A percentile compares a stretch with the other conserved stretches of the same genome.
Conservation (phyloP, 2,113 vertebrate species). For the Neolamprologus longior region DNA sequence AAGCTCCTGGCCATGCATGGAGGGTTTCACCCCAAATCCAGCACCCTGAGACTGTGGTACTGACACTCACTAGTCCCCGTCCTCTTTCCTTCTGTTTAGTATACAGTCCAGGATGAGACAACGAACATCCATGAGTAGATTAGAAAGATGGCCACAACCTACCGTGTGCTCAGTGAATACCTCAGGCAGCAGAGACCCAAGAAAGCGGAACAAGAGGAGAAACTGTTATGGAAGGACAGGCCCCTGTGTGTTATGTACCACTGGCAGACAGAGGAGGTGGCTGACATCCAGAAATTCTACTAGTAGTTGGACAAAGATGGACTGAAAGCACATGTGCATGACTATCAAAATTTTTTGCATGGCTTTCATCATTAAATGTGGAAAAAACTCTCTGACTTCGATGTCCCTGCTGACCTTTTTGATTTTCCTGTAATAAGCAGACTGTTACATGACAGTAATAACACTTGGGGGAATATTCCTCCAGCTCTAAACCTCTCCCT, state of each 20-base stretch:
- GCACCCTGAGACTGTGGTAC: neutral
- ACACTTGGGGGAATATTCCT: neutral
- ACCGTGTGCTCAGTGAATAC: neutral
- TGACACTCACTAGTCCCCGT: neutral
- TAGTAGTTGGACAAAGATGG: neutral
- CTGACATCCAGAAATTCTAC: neutral
- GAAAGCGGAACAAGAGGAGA: neutral
- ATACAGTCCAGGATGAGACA: neutral
- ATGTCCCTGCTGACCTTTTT: neutral
- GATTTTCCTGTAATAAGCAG: neutral
- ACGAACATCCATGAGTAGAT: neutral
- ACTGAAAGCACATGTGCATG: neutral
- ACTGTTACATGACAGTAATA: neutral
- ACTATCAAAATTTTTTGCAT: fast-evolving
- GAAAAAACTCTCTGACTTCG: neutral
- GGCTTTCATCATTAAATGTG: neutral
- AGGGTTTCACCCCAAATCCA: neutral
- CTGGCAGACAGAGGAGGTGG: neutral
- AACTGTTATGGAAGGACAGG: neutral
- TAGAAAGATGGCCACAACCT: neutral
- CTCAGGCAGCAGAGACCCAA: neutral
- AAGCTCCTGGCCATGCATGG: neutral
- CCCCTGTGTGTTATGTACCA: neutral
- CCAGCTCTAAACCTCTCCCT: neutral
- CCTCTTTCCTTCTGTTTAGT: neutral